Conservation (phyloP, 2,888 invertebrate species). For the Drosophila villosipedis region DNA sequence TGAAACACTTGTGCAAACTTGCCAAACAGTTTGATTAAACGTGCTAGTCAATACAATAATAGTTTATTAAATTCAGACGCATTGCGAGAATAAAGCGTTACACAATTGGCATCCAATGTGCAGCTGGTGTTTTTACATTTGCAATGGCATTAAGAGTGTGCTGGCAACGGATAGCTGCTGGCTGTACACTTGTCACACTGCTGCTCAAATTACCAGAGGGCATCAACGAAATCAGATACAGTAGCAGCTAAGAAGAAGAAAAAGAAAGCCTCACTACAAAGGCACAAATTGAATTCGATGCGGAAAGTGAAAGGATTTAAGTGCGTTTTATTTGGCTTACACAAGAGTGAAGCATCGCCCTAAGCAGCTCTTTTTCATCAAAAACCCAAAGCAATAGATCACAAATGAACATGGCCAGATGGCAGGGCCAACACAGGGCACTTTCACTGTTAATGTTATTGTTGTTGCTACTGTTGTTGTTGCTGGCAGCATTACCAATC, state of each 20-base stretch:
- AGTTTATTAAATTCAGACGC: background rate
- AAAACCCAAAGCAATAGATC: conserved; percentile 51
- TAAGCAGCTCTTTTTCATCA: conserved; percentile 49
- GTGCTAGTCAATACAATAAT: background rate
- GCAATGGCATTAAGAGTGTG: background rate
- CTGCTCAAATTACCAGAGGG: conserved; percentile 24
- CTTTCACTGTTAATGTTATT: conserved; percentile 56
- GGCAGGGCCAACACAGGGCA: conserved; percentile 25
- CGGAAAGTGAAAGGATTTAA: conserved; percentile 72
- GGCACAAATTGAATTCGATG: conserved; percentile 44
- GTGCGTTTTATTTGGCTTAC: conserved; percentile 56
- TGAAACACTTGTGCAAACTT: background rate
- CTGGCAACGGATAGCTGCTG: background rate
- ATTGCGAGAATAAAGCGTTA: conserved; percentile 34
- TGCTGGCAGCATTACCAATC: conserved; percentile 38
- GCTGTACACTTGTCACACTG: conserved; percentile 1
- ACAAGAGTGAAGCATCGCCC: conserved; percentile 56
- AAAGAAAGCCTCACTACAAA: conserved; percentile 44
- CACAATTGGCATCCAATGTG: conserved; percentile 17
- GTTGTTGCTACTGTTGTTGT: conserved; percentile 2
- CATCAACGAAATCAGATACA: conserved; percentile 42
- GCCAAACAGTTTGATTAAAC: background rate
- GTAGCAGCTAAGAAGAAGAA: conserved; percentile 28
- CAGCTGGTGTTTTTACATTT: background rate
- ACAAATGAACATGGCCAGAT: conserved; percentile 38